phyloP scores from a whole-genome alignment of 2,888 invertebrate species.

The Lasioglossum villosulum region DNA sequence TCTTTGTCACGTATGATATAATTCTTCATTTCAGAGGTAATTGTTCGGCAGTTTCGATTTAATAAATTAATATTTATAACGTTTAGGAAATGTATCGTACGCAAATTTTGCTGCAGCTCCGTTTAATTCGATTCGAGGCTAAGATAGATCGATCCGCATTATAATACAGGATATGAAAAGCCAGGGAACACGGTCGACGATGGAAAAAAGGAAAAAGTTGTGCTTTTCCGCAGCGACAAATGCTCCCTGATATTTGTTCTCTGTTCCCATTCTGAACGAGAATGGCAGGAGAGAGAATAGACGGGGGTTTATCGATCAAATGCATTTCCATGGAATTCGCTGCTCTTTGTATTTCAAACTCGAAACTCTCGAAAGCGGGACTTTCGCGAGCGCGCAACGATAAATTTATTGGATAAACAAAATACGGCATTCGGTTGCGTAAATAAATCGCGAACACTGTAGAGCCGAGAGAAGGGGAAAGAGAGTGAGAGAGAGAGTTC shows the following conservation, averaged over 20 bases:
- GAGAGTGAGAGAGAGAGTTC: slow-evolving; percentile 15
- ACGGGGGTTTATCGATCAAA: slow-evolving; percentile 59
- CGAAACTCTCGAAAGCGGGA: slow-evolving; percentile 43
- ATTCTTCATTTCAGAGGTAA: too few species aligned
- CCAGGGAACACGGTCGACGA: background rate
- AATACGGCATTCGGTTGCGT: slow-evolving; percentile 50
- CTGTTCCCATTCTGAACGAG: slow-evolving; percentile 26
- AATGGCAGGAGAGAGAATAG: slow-evolving; percentile 5
- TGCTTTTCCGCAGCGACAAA: slow-evolving; percentile 20
- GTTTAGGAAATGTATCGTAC: background rate
- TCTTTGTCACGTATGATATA: too few species aligned
- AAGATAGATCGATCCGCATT: slow-evolving; percentile 15
- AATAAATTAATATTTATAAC: background rate
- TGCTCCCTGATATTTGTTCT: slow-evolving; percentile 13
- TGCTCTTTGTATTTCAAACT: slow-evolving; percentile 56
- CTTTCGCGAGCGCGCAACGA: slow-evolving; percentile 37
- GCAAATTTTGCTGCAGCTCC: background rate
- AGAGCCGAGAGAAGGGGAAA: background rate
- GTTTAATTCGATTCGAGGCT: background rate
- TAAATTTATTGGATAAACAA: slow-evolving; percentile 63
- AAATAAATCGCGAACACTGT: slow-evolving; percentile 47
- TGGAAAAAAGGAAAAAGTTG: slow-evolving; percentile 15
- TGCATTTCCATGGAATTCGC: slow-evolving; percentile 57
- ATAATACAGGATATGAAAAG: slow-evolving; percentile 9
- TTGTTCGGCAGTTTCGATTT: too few species aligned